These are phyloP conservation scores for Odontocolon sp. DNA, from an alignment of 2,888 invertebrate genomes.

Conservation along the genomic window DNA sequence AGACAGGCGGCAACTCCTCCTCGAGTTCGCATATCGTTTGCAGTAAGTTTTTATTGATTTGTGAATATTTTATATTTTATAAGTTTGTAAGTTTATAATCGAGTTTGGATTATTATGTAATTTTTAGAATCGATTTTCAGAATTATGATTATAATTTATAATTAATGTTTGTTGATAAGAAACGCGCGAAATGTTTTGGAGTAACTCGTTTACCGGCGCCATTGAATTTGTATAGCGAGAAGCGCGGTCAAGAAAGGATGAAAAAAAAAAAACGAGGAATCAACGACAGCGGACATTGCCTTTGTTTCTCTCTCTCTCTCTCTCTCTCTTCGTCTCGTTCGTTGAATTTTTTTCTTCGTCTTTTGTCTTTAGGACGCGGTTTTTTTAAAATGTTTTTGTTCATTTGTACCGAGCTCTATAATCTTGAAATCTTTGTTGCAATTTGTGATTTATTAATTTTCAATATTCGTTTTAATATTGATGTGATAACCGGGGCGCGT, in stretches of 20 bases:
- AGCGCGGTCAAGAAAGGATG: neutral
- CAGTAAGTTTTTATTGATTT: slow-evolving; percentile 59
- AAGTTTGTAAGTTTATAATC: neutral
- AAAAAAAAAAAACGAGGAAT: neutral
- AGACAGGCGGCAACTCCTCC: slow-evolving; percentile 46
- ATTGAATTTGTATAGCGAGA: neutral
- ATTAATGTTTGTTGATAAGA: too few relatives aligned
- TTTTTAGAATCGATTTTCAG: too few relatives aligned
- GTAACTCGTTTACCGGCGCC: neutral
- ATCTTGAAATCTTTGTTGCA: too few relatives aligned
- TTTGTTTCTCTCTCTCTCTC: neutral
- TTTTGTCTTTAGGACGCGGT: neutral
- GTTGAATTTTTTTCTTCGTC: neutral
- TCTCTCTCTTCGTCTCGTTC: neutral
- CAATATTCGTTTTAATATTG: too few relatives aligned
- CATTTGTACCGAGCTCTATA: too few relatives aligned
- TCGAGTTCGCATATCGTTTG: slow-evolving; percentile 53
- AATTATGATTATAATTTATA: too few relatives aligned
- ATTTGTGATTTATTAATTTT: too few relatives aligned
- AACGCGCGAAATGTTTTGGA: neutral
- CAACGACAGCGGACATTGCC: neutral
- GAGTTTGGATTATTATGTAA: too few relatives aligned
- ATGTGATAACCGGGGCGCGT: too few relatives aligned
- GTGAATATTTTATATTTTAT: neutral
- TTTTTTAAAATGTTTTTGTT: too few relatives aligned